Conservation (phyloP, 2,113 vertebrate species). For the Lutjanus erythropterus region DNA sequence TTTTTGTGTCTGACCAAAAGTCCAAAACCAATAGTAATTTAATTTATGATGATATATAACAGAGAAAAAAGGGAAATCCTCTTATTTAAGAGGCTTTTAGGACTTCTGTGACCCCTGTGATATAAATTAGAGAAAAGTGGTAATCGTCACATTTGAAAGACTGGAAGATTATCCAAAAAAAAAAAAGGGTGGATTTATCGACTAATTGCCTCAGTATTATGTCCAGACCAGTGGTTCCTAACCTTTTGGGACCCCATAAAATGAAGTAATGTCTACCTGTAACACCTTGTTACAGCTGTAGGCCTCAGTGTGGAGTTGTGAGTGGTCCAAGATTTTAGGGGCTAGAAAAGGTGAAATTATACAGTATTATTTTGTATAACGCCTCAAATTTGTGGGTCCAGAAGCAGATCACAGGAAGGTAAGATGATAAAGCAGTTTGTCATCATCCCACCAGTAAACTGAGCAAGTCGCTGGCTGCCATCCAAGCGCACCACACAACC, state of each 20-base stretch:
- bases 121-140: not conserved
- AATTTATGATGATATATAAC: too few relatives aligned
- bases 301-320: not conserved
- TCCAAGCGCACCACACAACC: too few relatives aligned
- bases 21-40: not conserved
- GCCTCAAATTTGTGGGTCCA: too few relatives aligned
- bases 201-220: not conserved
- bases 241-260: not conserved
- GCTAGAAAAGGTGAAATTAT: not conserved
- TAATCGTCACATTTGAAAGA: not conserved
- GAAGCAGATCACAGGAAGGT: too few relatives aligned
- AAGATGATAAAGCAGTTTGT: too few relatives aligned
- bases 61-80: too few relatives aligned
- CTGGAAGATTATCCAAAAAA: not conserved
- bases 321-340: not conserved
- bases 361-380: not conserved
- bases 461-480: not conserved
- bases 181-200: not conserved
- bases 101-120: too few relatives aligned
- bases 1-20: fast-evolving
- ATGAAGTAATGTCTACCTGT: not conserved
- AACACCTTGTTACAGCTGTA: not conserved
- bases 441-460: not conserved
- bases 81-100: too few relatives aligned
- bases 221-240: not conserved